Conservation (phyloP, 2,797 vertebrate genomes). For the Pitangus sulphuratus region DNA sequence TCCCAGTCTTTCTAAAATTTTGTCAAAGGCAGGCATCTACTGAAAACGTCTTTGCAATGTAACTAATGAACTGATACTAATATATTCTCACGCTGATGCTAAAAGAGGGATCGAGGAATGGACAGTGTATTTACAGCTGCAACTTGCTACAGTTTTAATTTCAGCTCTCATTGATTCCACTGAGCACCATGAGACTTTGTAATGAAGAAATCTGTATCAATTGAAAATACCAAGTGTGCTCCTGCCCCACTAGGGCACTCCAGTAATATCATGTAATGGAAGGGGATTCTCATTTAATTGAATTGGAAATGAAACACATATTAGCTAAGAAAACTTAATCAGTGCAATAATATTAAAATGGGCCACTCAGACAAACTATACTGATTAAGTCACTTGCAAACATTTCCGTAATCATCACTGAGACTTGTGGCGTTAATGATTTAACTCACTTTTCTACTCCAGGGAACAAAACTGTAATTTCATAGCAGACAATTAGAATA, state of each 20-base stretch:
- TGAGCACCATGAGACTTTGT: slow-evolving; percentile 65
- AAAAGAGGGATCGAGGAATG: background rate
- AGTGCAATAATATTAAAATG: slow-evolving; percentile 79
- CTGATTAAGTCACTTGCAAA: slow-evolving; percentile 78
- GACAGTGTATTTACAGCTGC: slow-evolving; percentile 49
- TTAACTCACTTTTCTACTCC: slow-evolving; percentile 68
- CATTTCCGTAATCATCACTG: slow-evolving; percentile 70
- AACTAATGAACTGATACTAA: slow-evolving; percentile 60
- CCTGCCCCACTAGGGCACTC: slow-evolving; percentile 70
- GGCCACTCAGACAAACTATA: slow-evolving; percentile 72
- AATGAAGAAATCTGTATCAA: slow-evolving; percentile 73
- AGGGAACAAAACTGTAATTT: slow-evolving; percentile 57
- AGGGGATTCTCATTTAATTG: slow-evolving; percentile 81
- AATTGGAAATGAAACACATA: slow-evolving; percentile 80
- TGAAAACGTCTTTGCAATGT: slow-evolving; percentile 2
- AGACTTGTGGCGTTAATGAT: slow-evolving; percentile 75
- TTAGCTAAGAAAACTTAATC: slow-evolving; percentile 83
- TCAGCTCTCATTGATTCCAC: slow-evolving; percentile 71
- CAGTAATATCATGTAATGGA: slow-evolving; percentile 74
- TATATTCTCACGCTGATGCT: background rate
- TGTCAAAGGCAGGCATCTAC: background rate
- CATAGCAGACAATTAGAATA: slow-evolving; percentile 65
- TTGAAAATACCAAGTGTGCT: slow-evolving; percentile 65
- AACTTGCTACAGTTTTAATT: slow-evolving; percentile 72
- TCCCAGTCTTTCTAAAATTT: background rate